Evolutionary conservation across 2,113 vertebrate species (phyloP).

Genomic region (Albula goreensis): DNA sequence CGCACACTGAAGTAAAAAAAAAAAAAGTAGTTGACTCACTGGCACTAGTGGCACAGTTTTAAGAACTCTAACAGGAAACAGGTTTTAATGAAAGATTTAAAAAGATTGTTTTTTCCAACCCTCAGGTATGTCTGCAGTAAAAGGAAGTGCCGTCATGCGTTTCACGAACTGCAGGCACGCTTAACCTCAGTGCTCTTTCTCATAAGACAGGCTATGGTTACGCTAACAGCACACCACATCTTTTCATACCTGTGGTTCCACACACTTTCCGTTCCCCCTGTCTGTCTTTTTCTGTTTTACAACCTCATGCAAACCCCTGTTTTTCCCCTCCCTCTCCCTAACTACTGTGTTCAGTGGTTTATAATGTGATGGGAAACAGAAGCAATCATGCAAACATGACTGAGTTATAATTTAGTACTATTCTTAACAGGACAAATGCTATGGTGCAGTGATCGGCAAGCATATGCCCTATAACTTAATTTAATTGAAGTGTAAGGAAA

Average conservation of each 20-base stretch:
- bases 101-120: background rate
- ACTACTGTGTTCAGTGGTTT: too few relatives aligned
- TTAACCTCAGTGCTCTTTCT: background rate
- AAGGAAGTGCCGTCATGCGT: background rate
- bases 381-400: too few relatives aligned
- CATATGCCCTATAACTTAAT: too few relatives aligned
- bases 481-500: too few relatives aligned
- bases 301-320: background rate
- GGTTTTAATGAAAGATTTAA: background rate
- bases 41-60: background rate
- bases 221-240: background rate
- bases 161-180: too few relatives aligned
- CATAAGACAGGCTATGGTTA: background rate
- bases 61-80: background rate
- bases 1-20: background rate
- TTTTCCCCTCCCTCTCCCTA: background rate
- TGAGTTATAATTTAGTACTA: too few relatives aligned
- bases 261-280: background rate
- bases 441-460: too few relatives aligned
- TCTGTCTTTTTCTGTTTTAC: background rate
- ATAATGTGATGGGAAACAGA: too few relatives aligned
- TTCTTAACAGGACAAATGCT: too few relatives aligned
- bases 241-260: background rate
- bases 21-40: background rate
- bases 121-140: background rate